Evolutionary conservation across 2,113 vertebrate species (phyloP).

Genomic region (Silurus glanis): DNA sequence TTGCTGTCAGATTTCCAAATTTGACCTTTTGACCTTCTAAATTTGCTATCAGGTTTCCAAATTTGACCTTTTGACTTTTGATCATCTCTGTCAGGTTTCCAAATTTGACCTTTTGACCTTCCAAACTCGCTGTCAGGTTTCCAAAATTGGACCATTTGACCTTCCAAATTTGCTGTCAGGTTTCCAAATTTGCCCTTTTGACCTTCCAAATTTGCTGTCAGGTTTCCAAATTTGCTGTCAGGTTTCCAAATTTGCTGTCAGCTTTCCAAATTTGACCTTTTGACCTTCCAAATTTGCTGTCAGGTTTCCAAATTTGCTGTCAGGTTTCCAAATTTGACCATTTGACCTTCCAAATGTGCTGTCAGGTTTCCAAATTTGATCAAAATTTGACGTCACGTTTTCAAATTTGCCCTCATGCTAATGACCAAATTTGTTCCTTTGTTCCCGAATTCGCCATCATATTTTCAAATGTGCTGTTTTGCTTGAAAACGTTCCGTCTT

Average conservation of each 20-base stretch:
- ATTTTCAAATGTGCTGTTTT: neutral
- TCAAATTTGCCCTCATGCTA: neutral
- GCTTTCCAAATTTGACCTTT: neutral
- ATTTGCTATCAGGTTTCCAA: neutral
- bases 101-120: neutral
- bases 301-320: neutral
- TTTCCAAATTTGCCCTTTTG: too few relatives aligned
- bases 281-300: neutral
- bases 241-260: neutral
- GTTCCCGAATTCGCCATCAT: neutral
- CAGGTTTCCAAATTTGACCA: neutral
- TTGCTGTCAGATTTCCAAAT: neutral
- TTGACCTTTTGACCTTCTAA: neutral
- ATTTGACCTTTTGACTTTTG: neutral
- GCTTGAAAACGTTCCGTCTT: too few relatives aligned
- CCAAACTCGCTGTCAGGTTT: too few relatives aligned
- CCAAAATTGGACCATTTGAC: neutral
- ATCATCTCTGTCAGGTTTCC: too few relatives aligned
- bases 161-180: neutral
- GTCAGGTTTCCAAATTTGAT: neutral
- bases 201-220: neutral
- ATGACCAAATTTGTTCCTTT: neutral
- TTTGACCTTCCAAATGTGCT: neutral
- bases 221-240: neutral
- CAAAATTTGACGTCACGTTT: neutral